Percentiles rank a stretch among this genome's conserved stretches.
phyloP scores from a whole-genome alignment of 1,140 invertebrate genomes.

The Drosophila kurseongensis region DNA sequence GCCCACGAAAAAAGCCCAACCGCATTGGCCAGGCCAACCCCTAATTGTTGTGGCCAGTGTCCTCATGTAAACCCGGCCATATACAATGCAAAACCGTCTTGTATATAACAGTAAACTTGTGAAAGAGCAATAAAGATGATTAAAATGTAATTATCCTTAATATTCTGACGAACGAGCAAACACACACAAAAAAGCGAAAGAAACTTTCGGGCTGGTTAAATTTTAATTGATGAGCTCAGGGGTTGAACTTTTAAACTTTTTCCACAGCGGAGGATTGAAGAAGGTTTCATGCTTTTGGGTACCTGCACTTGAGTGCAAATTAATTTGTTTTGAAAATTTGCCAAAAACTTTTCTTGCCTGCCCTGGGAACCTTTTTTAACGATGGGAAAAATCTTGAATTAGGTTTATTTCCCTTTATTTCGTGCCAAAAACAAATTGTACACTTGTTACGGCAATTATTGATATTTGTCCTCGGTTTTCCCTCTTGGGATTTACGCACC shows the following conservation, averaged over 20 bases:
- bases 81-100: constrained; percentile 67
- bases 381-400: constrained; percentile 71
- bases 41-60: constrained; percentile 74
- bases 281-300: constrained; percentile 4
- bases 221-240: constrained; percentile 80
- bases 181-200: constrained; percentile 12
- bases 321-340: constrained; percentile 82
- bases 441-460: constrained; percentile 78
- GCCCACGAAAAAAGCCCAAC: constrained; percentile 68
- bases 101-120: constrained; percentile 80
- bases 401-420: constrained; percentile 40
- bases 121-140: constrained; percentile 84
- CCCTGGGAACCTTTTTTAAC: constrained; percentile 46
- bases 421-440: constrained; percentile 37
- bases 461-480: constrained; percentile 46
- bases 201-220: constrained; percentile 52
- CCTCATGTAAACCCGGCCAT: constrained; percentile 17
- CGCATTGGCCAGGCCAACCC: constrained; percentile 69
- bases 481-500: constrained; percentile 48
- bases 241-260: constrained; percentile 81
- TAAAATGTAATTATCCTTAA: constrained; percentile 84
- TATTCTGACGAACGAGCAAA: constrained; percentile 68
- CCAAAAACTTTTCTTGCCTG: constrained; percentile 42
- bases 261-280: constrained; percentile 1
- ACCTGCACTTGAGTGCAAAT: constrained; percentile 71